Evolutionary conservation across 2,113 vertebrate genomes (phyloP).

Genomic region (Fregata magnificens): DNA sequence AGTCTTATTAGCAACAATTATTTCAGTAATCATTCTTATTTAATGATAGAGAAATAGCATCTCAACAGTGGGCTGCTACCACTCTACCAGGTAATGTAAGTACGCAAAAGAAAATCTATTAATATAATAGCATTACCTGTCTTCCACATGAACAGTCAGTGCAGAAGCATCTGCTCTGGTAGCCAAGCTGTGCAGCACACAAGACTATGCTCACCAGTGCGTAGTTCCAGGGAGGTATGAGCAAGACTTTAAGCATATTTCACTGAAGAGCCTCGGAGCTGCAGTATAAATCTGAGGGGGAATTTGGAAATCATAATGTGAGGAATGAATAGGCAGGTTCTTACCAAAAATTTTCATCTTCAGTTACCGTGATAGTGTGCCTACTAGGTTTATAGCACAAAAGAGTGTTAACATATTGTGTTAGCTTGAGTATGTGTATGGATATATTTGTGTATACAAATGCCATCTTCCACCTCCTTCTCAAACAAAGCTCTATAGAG

Average conservation of each 20-base stretch:
- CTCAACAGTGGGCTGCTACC: neutral
- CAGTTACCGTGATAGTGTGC: neutral
- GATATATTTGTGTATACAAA: conserved; percentile 52
- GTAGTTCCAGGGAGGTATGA: conserved; percentile 49
- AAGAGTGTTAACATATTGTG: conserved; percentile 28
- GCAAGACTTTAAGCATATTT: conserved; percentile 59
- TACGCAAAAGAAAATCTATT: neutral
- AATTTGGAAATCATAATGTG: conserved; percentile 28
- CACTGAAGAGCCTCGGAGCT: conserved; percentile 32
- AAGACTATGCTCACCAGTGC: conserved; percentile 37
- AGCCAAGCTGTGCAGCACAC: conserved; percentile 32
- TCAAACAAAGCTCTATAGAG: conserved; percentile 18
- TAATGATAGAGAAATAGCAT: conserved; percentile 8
- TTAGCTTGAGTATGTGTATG: neutral
- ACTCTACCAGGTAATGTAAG: neutral
- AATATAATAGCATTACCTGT: conserved; percentile 50
- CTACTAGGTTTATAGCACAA: conserved; percentile 9
- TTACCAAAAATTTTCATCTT: neutral
- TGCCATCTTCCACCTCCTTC: conserved; percentile 58
- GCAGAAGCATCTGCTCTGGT: conserved; percentile 51
- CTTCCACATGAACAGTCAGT: conserved; percentile 48
- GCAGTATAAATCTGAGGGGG: conserved; percentile 31
- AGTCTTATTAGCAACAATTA: neutral
- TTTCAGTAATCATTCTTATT: neutral
- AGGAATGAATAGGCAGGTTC: conserved; percentile 17